These are phyloP conservation scores for Gambusia yucatana DNA, from an alignment of 2,797 vertebrate species.

Conservation along the genomic window DNA sequence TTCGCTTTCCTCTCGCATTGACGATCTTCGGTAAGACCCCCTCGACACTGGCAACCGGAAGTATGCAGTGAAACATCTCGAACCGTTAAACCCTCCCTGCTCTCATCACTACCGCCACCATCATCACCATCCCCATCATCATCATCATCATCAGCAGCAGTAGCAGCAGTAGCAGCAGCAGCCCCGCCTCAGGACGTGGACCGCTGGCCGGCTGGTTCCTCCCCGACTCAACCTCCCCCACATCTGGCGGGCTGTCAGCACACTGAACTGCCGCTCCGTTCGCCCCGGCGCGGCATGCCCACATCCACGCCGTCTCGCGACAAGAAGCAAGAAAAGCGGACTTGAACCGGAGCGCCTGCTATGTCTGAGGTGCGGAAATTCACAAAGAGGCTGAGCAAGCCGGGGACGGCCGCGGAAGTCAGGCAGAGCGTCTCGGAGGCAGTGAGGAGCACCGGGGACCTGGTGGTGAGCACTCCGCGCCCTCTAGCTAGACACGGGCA, in stretches of 20 bases:
- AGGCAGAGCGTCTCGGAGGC: slow-evolving; percentile 95
- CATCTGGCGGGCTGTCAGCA: slow-evolving; percentile 77
- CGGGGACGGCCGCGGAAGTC: slow-evolving; percentile 94
- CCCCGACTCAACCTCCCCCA: slow-evolving; percentile 25
- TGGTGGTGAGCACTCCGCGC: slow-evolving; percentile 84
- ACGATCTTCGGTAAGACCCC: slow-evolving; percentile 44
- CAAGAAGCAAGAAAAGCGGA: slow-evolving; percentile 21
- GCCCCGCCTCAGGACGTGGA: slow-evolving; percentile 69
- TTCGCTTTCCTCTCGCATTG: background rate
- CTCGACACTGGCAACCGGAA: slow-evolving; percentile 38
- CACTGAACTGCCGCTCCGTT: slow-evolving; percentile 20
- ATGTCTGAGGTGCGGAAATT: slow-evolving; percentile 97
- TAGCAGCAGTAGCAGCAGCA: slow-evolving; percentile 24
- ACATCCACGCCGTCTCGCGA: slow-evolving; percentile 13
- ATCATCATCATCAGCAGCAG: background rate
- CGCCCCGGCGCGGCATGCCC: slow-evolving; percentile 55
- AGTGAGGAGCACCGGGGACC: slow-evolving; percentile 86
- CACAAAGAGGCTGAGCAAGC: slow-evolving; percentile 95
- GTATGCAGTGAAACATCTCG: slow-evolving; percentile 46
- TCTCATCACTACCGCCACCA: slow-evolving; percentile 33
- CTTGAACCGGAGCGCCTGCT: slow-evolving; percentile 15
- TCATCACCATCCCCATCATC: slow-evolving; percentile 38
- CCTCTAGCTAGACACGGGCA: background rate
- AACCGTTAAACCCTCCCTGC: slow-evolving; percentile 1
- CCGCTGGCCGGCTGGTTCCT: slow-evolving; percentile 48